phyloP scores from a whole-genome alignment of 2,113 vertebrate species.

The Marmota flaviventris region DNA sequence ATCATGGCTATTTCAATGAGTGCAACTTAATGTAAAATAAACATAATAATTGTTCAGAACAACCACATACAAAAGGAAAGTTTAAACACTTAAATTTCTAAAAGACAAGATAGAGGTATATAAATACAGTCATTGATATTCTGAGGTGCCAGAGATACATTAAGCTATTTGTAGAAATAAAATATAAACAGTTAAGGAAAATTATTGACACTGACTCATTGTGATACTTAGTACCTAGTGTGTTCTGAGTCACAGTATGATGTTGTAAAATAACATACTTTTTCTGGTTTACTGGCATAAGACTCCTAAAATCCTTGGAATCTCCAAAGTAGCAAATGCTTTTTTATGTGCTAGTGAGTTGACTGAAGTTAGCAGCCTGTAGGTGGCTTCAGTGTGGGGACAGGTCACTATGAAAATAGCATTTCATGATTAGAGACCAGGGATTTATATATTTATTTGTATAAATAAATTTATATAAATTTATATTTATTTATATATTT shows the following conservation, averaged over 20 bases:
- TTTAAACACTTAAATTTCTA: neutral
- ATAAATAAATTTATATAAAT: too few relatives aligned
- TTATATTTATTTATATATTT: too few relatives aligned
- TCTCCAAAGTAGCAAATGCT: neutral
- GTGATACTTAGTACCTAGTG: neutral
- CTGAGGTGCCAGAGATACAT: neutral
- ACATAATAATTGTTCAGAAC: neutral
- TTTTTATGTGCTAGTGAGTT: neutral
- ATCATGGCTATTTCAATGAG: neutral
- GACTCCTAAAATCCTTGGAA: neutral
- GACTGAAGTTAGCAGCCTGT: neutral
- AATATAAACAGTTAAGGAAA: neutral
- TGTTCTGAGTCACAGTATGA: neutral
- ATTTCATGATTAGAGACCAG: neutral
- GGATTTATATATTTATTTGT: too few relatives aligned
- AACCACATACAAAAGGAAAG: neutral
- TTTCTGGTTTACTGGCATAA: neutral
- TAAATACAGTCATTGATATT: slow-evolving; percentile 2
- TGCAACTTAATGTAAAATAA: slow-evolving; percentile 45
- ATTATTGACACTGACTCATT: neutral
- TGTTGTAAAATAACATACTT: neutral
- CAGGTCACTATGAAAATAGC: neutral
- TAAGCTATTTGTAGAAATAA: slow-evolving; percentile 4
- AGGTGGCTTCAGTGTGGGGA: neutral
- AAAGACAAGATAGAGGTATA: neutral